These are phyloP conservation scores for Odontothrips loti DNA, from an alignment of 2,888 invertebrate genomes.

Conservation along the genomic window DNA sequence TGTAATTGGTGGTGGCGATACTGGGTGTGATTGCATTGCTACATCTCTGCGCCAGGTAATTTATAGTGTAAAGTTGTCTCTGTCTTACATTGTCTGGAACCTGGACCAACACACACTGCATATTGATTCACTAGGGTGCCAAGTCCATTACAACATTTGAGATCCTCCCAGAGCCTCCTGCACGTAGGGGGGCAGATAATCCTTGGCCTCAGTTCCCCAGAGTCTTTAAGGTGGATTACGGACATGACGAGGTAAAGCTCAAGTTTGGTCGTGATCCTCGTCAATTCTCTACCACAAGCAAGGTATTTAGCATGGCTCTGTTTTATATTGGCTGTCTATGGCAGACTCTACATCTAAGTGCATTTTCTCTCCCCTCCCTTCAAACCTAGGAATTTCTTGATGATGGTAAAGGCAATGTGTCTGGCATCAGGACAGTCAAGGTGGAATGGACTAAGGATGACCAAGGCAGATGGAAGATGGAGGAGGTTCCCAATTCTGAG, in stretches of 20 bases:
- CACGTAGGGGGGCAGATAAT: conserved; percentile 75
- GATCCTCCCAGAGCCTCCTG: conserved; percentile 89
- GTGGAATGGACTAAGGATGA: conserved; percentile 94
- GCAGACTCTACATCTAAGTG: too few relatives aligned
- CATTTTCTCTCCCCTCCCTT: background rate
- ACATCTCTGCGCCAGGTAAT: conserved; percentile 80
- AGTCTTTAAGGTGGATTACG: conserved; percentile 95
- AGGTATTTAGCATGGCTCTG: too few relatives aligned
- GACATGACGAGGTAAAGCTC: conserved; percentile 91
- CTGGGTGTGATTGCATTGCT: conserved; percentile 97
- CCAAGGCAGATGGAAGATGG: conserved; percentile 90
- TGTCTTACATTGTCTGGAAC: too few relatives aligned
- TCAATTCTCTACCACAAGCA: conserved; percentile 87
- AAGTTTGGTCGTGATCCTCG: conserved; percentile 90
- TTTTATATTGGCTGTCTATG: background rate
- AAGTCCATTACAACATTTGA: conserved; percentile 92
- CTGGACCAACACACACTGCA: too few relatives aligned
- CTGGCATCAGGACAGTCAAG: conserved; percentile 81
- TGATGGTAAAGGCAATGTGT: conserved; percentile 83
- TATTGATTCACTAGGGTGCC: too few relatives aligned
- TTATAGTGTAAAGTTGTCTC: too few relatives aligned
- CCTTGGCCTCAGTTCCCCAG: conserved; percentile 99
- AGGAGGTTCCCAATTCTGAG: conserved; percentile 74
- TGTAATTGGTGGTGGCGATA: conserved; percentile 86
- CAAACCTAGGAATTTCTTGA: conserved; percentile 72